Conservation (phyloP, 2,888 invertebrate species). For the Ophraella communa region DNA sequence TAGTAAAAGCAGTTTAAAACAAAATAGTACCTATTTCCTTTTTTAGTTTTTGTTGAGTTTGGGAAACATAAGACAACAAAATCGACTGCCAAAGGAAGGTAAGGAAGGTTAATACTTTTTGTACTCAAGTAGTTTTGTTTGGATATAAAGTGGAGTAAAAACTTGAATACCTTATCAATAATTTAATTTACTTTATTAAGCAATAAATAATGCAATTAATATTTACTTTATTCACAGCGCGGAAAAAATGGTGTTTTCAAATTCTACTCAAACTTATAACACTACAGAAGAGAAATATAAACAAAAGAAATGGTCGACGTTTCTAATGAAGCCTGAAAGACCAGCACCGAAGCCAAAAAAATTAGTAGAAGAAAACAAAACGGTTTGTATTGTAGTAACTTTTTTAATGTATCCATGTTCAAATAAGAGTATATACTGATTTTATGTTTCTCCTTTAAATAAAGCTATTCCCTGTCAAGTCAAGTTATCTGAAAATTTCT, state of each 20-base stretch:
- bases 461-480: no score
- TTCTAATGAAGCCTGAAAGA: conserved; percentile 75
- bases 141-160: no score
- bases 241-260: conserved; percentile 29
- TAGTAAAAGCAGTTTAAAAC: neutral
- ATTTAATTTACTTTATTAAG: no score
- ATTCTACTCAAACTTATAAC: conserved; percentile 23
- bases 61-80: conserved; percentile 9
- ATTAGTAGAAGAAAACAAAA: conserved; percentile 47
- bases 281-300: conserved; percentile 17
- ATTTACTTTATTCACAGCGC: neutral
- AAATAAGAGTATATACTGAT: no score
- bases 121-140: no score
- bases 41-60: conserved; percentile 20
- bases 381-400: no score
- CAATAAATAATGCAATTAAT: neutral
- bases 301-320: conserved; percentile 75
- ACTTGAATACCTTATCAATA: no score
- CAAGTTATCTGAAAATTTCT: no score
- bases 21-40: no score
- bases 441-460: no score
- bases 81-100: neutral
- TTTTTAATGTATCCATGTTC: no score
- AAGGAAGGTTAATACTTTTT: neutral
- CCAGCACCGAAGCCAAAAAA: conserved; percentile 65